Conservation (phyloP, 2,888 invertebrate species). For the Elysia crispata region DNA sequence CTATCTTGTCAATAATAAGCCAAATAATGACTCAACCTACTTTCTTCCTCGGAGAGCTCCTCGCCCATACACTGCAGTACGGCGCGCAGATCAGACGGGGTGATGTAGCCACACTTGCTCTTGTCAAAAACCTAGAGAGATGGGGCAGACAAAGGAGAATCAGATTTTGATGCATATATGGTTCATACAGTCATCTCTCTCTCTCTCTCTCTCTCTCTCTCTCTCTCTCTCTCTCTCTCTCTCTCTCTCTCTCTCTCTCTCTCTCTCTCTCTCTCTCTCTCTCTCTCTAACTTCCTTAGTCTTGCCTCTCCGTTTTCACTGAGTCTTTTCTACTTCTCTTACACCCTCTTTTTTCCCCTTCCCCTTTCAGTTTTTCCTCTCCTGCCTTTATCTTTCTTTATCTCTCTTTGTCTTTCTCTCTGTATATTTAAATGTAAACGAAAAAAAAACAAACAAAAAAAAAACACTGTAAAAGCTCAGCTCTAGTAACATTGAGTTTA, state of each 20-base stretch:
- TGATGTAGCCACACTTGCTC: conserved; percentile 72
- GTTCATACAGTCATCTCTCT: too few species aligned
- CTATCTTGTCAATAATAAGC: too few species aligned
- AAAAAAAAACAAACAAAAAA: too few species aligned
- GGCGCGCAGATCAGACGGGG: conserved; percentile 70
- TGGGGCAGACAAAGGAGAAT: too few species aligned
- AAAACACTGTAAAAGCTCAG: too few species aligned
- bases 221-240: background rate
- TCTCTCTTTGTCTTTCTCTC: too few species aligned
- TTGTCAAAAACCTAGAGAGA: conserved; percentile 70
- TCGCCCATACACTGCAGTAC: conserved; percentile 74
- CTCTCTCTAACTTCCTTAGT: background rate
- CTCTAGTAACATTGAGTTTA: too few species aligned
- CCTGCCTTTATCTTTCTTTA: background rate
- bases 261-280: conserved; percentile 23
- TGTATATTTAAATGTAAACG: too few species aligned
- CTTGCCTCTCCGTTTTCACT: background rate
- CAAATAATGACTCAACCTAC: conserved; percentile 20
- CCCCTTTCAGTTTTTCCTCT: conserved; percentile 27
- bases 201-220: too few species aligned
- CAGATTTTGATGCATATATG: too few species aligned
- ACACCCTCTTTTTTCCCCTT: background rate
- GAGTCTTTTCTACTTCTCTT: background rate
- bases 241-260: conserved; percentile 28
- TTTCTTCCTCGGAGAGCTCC: conserved; percentile 72